A percentile compares a stretch with the other conserved stretches of the same genome.
These are phyloP conservation scores for Noctua comes DNA, from an alignment of 2,888 invertebrate species.

Conservation along the genomic window DNA sequence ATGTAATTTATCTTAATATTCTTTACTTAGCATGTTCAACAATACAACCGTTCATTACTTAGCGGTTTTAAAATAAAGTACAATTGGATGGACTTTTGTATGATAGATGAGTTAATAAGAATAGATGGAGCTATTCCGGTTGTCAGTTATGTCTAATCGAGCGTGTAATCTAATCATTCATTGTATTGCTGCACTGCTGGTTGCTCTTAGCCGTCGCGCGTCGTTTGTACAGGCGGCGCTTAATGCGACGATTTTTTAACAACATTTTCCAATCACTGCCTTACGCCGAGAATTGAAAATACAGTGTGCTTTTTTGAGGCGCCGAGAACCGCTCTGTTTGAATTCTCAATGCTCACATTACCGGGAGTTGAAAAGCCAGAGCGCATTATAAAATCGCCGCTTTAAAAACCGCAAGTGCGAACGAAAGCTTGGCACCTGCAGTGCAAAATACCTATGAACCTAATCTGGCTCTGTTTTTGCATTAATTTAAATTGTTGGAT, in stretches of 20 bases:
- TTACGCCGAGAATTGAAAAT: neutral
- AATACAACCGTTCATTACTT: conserved; percentile 59
- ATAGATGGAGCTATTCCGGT: conserved; percentile 18
- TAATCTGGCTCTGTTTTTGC: neutral
- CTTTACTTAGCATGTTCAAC: conserved; percentile 54
- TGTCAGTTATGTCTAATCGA: conserved; percentile 31
- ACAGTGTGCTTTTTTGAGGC: neutral
- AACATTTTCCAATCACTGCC: neutral
- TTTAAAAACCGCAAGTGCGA: neutral
- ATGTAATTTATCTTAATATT: conserved; percentile 51
- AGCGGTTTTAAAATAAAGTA: conserved; percentile 57
- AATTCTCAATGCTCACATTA: neutral
- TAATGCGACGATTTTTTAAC: neutral
- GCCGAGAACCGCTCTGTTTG: neutral
- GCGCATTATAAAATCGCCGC: neutral
- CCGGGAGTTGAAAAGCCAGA: neutral
- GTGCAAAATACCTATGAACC: neutral
- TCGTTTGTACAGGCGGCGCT: neutral
- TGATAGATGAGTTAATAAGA: conserved; percentile 46
- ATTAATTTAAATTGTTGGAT: neutral
- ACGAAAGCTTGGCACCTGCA: neutral
- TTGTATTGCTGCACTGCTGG: neutral
- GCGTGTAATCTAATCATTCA: conserved; percentile 5
- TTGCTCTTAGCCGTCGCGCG: neutral
- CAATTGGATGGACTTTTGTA: conserved; percentile 66